Base-by-base conservation (phyloP, 2,113 vertebrate genomes). In the Ctenodactylus gundi region DNA sequence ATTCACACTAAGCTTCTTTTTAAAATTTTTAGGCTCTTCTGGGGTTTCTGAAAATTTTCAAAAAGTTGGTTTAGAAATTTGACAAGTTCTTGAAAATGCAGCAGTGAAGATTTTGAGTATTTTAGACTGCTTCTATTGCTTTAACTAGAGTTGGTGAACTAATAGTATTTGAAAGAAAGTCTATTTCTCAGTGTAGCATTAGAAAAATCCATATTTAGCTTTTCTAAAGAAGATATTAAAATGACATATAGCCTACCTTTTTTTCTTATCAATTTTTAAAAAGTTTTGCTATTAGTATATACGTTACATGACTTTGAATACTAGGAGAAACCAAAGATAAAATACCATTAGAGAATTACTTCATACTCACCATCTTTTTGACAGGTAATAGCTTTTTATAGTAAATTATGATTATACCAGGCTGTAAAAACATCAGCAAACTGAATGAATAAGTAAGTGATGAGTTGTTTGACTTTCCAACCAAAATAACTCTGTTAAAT, bases 191-290 rank as follows among this genome's bases (percentile, higher is more conserved):
- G 64, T 65, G 76, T 78, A 94, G 73, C 64, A 49, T 29, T 23
- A 81, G 76, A 94, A 73, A 83, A 27, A 34, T 29, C 20, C 4
- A 68, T 76, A 85, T 87, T 53, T 1, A 95, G 76, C 75, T 88
- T 44, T 93, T 88, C 67, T 85, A 67, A 96, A 93, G 70, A 94
- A 82, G 46, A 34, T 68, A 92, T 94, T 93, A 94, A 93, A 96
- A 96, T 95, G 91, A 90, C n/a, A 91, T 21, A 65, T 65, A 90
- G 62, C n/a, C 70, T 60, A 62, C 39, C 44, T 94, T 94, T 78
- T 18, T 86, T 73, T 93, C 91, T 94, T n/a, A 78, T 93, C 51
- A 60, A 75, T 17, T 87, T 96, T 85, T 41, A 88, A 36, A n/a
- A 97, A 62, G 36, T 90, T 94, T 95, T 91, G 27, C 55, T 89